Evolutionary conservation across 2,888 invertebrate species (phyloP), one percentile per base, ranked within the genome.

Genomic region (Celastrina argiolus): DNA sequence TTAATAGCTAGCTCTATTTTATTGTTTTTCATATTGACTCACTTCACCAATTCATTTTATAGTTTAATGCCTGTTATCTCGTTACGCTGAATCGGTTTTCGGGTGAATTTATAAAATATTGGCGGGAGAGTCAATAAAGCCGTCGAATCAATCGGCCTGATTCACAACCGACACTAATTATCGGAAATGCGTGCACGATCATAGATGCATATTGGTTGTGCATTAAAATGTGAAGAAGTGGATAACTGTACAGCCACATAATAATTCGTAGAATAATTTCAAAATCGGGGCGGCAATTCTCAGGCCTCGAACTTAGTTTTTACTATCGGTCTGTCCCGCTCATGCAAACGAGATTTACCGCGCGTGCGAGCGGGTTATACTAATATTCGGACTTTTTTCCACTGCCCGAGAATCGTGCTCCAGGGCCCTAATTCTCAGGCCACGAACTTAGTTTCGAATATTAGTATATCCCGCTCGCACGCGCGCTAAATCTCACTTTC

Each of bases 1-100:
- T 12, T 12, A 51, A 51, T 14, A 51, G 51, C 22, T 14, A 51
- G 51, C 22, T 26, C 14, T 74, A 71, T 12, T 59, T 16, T 18
- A 18, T 51, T 34, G 16, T 34, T 34, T 51, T 12, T 22, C 51
- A 31, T 22, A 34, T 59, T 34, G 59, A 34, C 31, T 34, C 36
- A 34, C 31, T 61, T 39, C 39, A 31, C 14, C 61, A 61, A 61
- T 61, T 61, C 18, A 59, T 59, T 59, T 61, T 36, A 22, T 61
- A 14, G 34, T 36, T 36, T 36, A 61, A 14, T 61, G 36, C 22
- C 34, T 36, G 61, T 61, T 61, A 61, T 61, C 61, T 36, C 39
- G 39, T 59, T 61, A 36, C n/a, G 18, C 10, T 36, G 36, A 39
- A 61, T 61, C 22, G 18, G 61, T 61, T 39, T 10, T 36, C 61